A percentile compares a stretch with the other conserved stretches of the same genome.
phyloP scores from a whole-genome alignment of 2,888 invertebrate genomes.

The Chromoteleia sp. region DNA sequence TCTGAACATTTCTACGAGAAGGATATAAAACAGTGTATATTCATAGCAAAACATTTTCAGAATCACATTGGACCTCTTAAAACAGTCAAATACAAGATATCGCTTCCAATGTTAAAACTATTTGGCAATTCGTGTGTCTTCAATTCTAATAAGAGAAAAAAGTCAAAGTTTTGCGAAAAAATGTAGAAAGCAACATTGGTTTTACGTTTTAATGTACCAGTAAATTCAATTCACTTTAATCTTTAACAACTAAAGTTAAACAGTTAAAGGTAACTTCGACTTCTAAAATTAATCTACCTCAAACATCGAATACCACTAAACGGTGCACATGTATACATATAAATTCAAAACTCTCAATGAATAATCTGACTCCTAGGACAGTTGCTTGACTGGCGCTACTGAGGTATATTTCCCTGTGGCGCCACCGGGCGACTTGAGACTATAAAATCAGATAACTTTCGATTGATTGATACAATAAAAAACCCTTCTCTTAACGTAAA shows the following conservation, averaged over 20 bases:
- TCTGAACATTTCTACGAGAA: neutral
- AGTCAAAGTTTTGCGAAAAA: neutral
- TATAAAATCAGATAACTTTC: neutral
- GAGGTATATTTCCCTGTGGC: neutral
- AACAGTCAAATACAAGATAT: conserved; percentile 12
- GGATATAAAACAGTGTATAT: conserved; percentile 20
- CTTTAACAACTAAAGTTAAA: conserved; percentile 4
- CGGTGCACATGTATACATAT: conserved; percentile 1
- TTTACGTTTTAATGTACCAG: neutral
- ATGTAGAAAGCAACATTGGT: neutral
- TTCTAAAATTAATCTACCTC: conserved; percentile 31
- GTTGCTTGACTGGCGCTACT: neutral
- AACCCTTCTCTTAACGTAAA: neutral
- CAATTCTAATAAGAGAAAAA: neutral
- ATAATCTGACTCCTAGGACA: neutral
- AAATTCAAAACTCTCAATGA: neutral
- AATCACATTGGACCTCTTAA: conserved; percentile 11
- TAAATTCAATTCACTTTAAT: neutral
- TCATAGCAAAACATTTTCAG: conserved; percentile 28
- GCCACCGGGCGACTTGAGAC: neutral
- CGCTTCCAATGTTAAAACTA: neutral
- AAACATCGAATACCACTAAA: conserved; percentile 19
- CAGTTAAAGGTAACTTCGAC: neutral
- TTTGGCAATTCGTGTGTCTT: conserved; percentile 4
- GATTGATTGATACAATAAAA: neutral